Percentiles rank a stretch among this genome's conserved stretches.
These are phyloP conservation scores for Perca flavescens DNA, from an alignment of 2,113 vertebrate genomes.

Conservation along the genomic window DNA sequence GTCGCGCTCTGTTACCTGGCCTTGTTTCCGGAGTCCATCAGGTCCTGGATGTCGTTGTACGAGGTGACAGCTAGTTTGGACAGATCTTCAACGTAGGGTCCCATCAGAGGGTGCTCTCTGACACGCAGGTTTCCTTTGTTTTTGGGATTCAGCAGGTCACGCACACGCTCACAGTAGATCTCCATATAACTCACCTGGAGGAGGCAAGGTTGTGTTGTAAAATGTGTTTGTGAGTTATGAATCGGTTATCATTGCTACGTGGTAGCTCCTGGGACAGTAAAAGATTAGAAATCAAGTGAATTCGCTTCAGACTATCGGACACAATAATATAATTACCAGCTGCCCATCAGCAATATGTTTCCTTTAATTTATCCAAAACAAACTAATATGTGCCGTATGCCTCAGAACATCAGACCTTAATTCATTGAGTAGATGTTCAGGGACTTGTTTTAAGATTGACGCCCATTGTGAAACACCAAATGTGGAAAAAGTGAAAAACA, in stretches of 20 bases:
- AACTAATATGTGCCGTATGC: too few species aligned
- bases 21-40: constrained; percentile 99
- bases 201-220: neutral
- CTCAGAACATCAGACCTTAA: neutral
- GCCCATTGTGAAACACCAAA: neutral
- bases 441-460: neutral
- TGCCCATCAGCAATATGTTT: neutral
- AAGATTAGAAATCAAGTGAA: neutral
- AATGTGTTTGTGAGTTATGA: neutral
- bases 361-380: neutral
- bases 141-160: constrained; percentile 97
- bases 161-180: constrained; percentile 97
- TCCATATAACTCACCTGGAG: constrained; percentile 98
- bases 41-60: constrained; percentile 97
- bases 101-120: constrained; percentile 96
- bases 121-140: constrained; percentile 98
- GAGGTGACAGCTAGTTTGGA: constrained; percentile 98
- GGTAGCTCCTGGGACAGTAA: neutral
- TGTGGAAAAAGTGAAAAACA: neutral
- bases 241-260: neutral
- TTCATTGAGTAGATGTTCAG: too few species aligned
- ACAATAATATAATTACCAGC: neutral
- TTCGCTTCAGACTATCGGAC: neutral
- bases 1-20: constrained; percentile 86
- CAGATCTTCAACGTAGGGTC: constrained; percentile 96